Conservation (phyloP, 2,888 invertebrate genomes). For the Heliconius ethilla region DNA sequence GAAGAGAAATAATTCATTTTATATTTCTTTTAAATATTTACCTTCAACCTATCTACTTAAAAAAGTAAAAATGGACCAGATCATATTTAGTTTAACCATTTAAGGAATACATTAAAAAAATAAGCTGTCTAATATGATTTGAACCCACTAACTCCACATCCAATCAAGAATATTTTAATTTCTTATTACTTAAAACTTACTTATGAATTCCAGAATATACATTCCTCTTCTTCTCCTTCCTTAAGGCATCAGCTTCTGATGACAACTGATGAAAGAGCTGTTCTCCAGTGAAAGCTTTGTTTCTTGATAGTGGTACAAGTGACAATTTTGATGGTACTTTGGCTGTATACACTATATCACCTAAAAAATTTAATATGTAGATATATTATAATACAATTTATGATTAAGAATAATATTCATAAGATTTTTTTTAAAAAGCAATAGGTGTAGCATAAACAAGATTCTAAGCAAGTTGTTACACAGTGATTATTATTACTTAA, state of each 20-base stretch:
- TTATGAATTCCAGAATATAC: slow-evolving; percentile 92
- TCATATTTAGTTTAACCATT: no score
- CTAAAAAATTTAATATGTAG: slow-evolving; percentile 52
- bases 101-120: no score
- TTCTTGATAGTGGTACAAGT: slow-evolving; percentile 85
- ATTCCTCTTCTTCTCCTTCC: slow-evolving; percentile 92
- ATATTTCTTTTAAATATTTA: not conserved
- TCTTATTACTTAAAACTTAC: slow-evolving; percentile 53
- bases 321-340: slow-evolving; percentile 83
- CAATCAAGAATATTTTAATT: no score
- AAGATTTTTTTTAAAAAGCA: no score
- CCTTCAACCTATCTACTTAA: no score
- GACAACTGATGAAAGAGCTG: slow-evolving; percentile 86
- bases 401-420: not conserved
- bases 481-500: no score
- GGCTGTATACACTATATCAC: slow-evolving; percentile 86
- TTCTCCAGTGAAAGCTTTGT: slow-evolving; percentile 83
- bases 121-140: no score
- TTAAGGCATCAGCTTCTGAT: slow-evolving; percentile 88
- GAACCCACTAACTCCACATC: no score
- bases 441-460: no score
- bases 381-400: not conserved
- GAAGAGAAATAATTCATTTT: not conserved
- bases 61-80: no score
- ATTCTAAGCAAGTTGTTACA: no score